Base-by-base conservation (phyloP, 2,888 invertebrate genomes). In the Aphodius granarius region DNA sequence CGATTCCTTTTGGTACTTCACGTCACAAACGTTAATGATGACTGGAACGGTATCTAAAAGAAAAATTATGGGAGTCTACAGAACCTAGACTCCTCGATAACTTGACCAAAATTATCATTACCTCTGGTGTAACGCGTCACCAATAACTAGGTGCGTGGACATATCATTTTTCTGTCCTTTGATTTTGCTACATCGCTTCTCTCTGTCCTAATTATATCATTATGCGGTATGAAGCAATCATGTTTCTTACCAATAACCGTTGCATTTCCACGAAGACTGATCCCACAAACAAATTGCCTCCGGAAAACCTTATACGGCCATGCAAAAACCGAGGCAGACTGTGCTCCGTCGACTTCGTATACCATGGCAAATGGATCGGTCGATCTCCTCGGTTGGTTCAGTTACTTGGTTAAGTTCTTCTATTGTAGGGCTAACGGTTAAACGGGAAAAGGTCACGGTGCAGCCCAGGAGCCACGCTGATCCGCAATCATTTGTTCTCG, bases 401-500 rank as follows among this genome's bases (percentile, higher is more conserved):
- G n/a, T 43, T 43, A 43, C 2, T 43, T 3, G 43, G 43, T 13
- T 43, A 43, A 13, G 13, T 43, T 43, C 43, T 43, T 43, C 13
- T 13, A 9, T 13, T 43, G 43, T 43, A 43, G 43, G 43, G 43
- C n/a, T 43, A 43, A 43, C 43, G 43, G 43, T 43, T 43, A 6
- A 6, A 43, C 74, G 63, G 71, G 74, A 22, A 70, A 66, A 74
- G 74, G 63, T 71, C 74, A 74, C 43, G 43, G 13, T 71, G 71
- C 21, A 70, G 73, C 74, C 74, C 71, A 74, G 74, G 66, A 78
- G 75, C 70, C 75, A 75, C 74, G 78, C 76, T 78, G 78, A 76
- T 78, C 73, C 66, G 77, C 75, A 76, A 77, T 77, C 77, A 79
- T 79, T 79, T 76, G 77, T 79, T 78, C 78, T 78, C 78, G 75